These are phyloP conservation scores for Hypomecis punctinalis DNA, from an alignment of 2,888 invertebrate species.

Conservation along the genomic window DNA sequence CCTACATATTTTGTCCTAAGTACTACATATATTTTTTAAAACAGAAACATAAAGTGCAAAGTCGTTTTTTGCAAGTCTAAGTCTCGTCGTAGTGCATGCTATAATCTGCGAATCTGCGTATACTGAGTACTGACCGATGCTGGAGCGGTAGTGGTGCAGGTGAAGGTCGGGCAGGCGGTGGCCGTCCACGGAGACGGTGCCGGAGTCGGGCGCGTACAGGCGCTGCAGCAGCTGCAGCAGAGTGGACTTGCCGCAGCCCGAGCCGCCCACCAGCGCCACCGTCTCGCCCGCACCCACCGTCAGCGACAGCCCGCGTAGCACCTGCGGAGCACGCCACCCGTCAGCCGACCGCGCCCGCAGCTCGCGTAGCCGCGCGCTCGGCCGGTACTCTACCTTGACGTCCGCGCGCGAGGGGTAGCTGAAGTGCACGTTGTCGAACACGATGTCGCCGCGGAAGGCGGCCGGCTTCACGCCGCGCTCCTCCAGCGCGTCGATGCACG, in stretches of 20 bases:
- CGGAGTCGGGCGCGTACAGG: constrained; percentile 88
- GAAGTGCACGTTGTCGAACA: constrained; percentile 89
- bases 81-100: no score
- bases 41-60: no score
- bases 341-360: no score
- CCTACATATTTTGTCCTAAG: no score
- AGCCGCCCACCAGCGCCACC: constrained; percentile 89
- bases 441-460: constrained; percentile 86
- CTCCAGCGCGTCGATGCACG: constrained; percentile 62
- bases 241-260: constrained; percentile 94
- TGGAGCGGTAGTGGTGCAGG: constrained; percentile 71
- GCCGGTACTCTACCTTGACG: constrained; percentile 80
- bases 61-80: no score
- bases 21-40: no score
- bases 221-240: constrained; percentile 90
- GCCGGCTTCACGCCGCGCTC: constrained; percentile 80
- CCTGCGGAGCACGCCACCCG: constrained; percentile 57
- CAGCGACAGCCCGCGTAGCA: constrained; percentile 88
- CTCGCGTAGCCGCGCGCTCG: neutral
- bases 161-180: constrained; percentile 87
- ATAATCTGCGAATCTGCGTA: no score
- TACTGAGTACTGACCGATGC: constrained; percentile 61
- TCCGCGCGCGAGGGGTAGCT: constrained; percentile 91
- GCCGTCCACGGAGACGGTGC: constrained; percentile 86
- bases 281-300: constrained; percentile 87